Base-by-base conservation (phyloP, 2,113 vertebrate genomes). In the Asarcornis scutulata region DNA sequence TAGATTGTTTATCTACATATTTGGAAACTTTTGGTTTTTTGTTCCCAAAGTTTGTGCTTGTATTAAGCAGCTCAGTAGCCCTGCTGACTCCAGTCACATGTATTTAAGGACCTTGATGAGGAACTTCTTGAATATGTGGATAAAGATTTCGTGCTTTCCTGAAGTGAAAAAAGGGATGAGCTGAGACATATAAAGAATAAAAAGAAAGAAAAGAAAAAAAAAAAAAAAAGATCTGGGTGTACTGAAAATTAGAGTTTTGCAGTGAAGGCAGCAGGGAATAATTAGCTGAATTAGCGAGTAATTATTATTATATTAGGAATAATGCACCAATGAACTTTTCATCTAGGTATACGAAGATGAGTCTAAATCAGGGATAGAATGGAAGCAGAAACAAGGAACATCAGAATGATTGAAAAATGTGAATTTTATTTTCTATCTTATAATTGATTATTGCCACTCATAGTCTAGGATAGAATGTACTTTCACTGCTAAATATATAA, bases 151-250 rank as follows among this genome's bases (percentile, higher is more conserved):
- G 3, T 74, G 34, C 44, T 83, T 95, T 85, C 72, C 58, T 59
- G 52, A 38, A 67, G 26, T 31, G 29, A 79, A 79, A 64, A 17
- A 60, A 92, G 11, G 32, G 8, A 55, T 62, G 32, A 88, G 16
- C 42, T 62, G 32, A 83, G 27, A 83, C 62, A 80, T 53, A 38
- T 1, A 26, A 63, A 73, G 38, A 64, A 60, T 29, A n/a, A 55
- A 85, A 79, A 62, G 38, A 10, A 5, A 6, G 36, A 12, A 29
- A 18, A 18, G n/a, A n/a, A 21, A 46, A 5, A 48, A 48, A 48
- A 9, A 50, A 29, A 17, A 40, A 17, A n/a, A 1, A 2, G 1
- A 11, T 1, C 13, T 40, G 12, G 1, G 1, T 73, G 3, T 29
- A 60, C 13, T 67, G 17, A 67, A 89, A 81, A 73, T 16, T 64